Conservation (phyloP, 92 coral and sea anemone species). For the Micromussa lordhowensis region DNA sequence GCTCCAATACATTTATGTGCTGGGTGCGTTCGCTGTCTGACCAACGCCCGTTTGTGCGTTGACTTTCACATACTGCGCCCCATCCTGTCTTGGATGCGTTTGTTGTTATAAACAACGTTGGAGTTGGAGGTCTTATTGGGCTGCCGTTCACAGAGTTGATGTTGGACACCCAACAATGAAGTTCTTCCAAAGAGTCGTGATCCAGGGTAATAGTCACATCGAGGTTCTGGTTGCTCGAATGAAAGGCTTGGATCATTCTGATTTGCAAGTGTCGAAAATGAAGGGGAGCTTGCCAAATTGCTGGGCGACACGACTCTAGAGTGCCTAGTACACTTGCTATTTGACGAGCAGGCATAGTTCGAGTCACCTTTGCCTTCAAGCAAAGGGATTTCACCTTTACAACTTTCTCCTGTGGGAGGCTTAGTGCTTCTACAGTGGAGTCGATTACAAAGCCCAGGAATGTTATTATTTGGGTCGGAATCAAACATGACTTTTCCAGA, state of each 20-base stretch:
- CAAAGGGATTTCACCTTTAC: neutral
- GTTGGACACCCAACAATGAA: no score
- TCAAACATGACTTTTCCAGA: no score
- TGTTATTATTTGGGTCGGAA: neutral
- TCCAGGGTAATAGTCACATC: neutral
- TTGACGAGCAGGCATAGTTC: neutral
- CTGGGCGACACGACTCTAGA: constrained; percentile 47
- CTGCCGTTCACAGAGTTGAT: no score
- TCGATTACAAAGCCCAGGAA: neutral
- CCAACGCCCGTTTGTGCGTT: no score
- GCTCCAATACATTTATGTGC: no score
- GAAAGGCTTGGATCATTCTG: constrained; percentile 26
- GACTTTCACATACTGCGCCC: no score
- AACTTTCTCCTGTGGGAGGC: constrained; percentile 35
- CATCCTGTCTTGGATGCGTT: no score
- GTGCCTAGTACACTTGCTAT: constrained; percentile 40
- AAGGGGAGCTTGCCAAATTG: constrained; percentile 55
- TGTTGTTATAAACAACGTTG: no score
- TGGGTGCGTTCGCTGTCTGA: no score
- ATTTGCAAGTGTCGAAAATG: constrained; percentile 49
- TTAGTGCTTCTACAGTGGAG: no score
- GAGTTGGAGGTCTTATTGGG: no score
- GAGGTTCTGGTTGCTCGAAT: neutral
- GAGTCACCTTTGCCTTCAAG: neutral
- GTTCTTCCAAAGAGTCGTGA: no score